These are phyloP conservation scores for Micromesistius poutassou DNA, from an alignment of 2,797 vertebrate species.

Conservation along the genomic window DNA sequence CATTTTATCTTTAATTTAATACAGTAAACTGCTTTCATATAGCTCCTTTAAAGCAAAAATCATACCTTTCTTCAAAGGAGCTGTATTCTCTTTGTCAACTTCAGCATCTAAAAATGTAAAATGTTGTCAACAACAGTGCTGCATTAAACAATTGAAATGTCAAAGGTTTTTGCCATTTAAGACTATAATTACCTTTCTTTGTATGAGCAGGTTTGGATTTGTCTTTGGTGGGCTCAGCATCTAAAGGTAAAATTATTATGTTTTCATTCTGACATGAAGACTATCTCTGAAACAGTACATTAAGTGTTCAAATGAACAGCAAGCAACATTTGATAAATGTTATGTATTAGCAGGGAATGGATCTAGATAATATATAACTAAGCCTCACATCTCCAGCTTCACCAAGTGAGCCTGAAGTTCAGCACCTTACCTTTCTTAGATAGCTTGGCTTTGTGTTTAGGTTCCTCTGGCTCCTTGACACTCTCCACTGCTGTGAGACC, in stretches of 20 bases:
- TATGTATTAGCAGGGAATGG: neutral
- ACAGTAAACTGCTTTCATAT: neutral
- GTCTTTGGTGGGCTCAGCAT: constrained; percentile 15
- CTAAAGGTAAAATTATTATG: constrained; percentile 5
- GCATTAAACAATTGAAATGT: neutral
- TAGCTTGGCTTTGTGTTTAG: constrained; percentile 37
- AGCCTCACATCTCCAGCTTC: neutral
- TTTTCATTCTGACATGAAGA: neutral
- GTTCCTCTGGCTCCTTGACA: constrained; percentile 34
- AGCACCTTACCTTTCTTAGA: constrained; percentile 45
- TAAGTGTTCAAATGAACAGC: neutral
- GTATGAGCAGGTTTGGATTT: constrained; percentile 7
- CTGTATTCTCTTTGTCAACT: constrained; percentile 8
- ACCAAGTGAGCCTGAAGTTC: neutral
- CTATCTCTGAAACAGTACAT: constrained; percentile 13
- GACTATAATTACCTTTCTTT: constrained; percentile 15
- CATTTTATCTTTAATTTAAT: too few species aligned
- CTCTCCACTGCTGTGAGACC: constrained; percentile 23
- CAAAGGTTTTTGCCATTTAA: neutral
- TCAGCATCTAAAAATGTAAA: constrained; percentile 11
- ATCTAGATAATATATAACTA: neutral
- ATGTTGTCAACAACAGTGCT: neutral
- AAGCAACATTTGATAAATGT: neutral
- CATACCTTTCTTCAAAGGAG: constrained; percentile 11
- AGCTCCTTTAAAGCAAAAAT: neutral